Evolutionary conservation across 2,113 vertebrate genomes (phyloP).

Genomic region (Danionella cerebrum): DNA sequence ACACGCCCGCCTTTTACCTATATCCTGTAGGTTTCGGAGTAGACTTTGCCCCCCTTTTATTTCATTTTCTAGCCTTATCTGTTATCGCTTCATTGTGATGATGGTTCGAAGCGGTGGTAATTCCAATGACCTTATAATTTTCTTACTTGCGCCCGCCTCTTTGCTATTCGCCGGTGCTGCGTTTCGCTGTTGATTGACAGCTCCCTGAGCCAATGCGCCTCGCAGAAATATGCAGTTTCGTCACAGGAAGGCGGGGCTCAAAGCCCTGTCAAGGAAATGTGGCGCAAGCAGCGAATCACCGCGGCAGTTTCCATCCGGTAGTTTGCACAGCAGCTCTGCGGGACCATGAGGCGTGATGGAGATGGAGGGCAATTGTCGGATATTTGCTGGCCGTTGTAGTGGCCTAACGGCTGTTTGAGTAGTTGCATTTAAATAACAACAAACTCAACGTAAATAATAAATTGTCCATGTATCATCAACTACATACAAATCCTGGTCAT

Average conservation of each 20-base stretch:
- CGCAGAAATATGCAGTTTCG: neutral
- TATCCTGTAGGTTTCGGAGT: conserved; percentile 14
- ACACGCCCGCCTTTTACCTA: conserved; percentile 14
- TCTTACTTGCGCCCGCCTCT: conserved; percentile 56
- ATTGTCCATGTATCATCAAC: too few species aligned
- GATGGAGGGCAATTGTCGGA: neutral
- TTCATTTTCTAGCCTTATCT: conserved; percentile 39
- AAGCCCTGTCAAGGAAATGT: conserved; percentile 49
- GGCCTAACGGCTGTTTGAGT: neutral
- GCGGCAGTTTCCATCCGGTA: conserved; percentile 29
- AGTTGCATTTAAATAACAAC: neutral
- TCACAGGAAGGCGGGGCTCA: conserved; percentile 44
- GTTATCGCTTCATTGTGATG: conserved; percentile 42
- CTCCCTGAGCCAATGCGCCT: conserved; percentile 38
- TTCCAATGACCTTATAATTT: conserved; percentile 78
- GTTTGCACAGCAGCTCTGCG: conserved; percentile 31
- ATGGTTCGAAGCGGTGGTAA: conserved; percentile 48
- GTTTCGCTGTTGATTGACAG: conserved; percentile 41
- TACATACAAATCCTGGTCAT: too few species aligned
- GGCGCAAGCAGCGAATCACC: conserved; percentile 16
- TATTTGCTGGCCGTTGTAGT: neutral
- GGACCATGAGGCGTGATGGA: conserved; percentile 18
- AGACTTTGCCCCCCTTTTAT: conserved; percentile 51
- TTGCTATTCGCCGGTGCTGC: conserved; percentile 40
- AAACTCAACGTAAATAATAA: neutral